Evolutionary conservation across 1,140 invertebrate species (phyloP).

Genomic region (Sogatella furcifera): DNA sequence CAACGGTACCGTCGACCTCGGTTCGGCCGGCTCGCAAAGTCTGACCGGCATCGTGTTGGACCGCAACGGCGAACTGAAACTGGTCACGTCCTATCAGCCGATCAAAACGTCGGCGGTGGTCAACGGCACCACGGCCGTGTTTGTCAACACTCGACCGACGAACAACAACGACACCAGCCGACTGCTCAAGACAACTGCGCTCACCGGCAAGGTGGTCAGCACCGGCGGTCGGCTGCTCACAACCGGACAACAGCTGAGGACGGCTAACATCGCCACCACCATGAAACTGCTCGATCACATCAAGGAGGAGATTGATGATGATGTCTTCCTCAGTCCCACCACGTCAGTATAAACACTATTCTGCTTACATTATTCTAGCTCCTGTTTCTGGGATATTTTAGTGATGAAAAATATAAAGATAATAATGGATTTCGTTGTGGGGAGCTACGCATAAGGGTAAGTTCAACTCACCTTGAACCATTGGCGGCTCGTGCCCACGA

Average conservation of each 20-base stretch:
- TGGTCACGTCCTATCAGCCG: constrained; percentile 37
- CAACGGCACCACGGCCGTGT: constrained; percentile 18
- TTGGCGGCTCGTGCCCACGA: no score
- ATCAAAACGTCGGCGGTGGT: constrained; percentile 16
- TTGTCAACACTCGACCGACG: constrained; percentile 17
- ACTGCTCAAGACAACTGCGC: constrained; percentile 4
- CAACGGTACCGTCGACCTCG: constrained; percentile 46
- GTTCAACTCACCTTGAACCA: no score
- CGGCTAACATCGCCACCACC: background rate
- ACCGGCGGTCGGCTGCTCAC: background rate
- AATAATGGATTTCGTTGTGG: no score
- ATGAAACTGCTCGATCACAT: constrained; percentile 32
- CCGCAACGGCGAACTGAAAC: constrained; percentile 50
- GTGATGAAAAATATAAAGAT: no score
- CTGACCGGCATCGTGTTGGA: constrained; percentile 49
- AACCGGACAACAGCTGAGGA: background rate
- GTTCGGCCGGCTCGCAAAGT: constrained; percentile 39
- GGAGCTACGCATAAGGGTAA: no score
- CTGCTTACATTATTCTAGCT: no score
- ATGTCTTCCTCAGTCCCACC: constrained; percentile 66
- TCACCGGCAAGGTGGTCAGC: background rate
- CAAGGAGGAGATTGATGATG: constrained; percentile 47
- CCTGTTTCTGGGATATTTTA: no score
- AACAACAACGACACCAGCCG: constrained; percentile 9
- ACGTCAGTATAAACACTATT: constrained; percentile 31